phyloP scores from a whole-genome alignment of 2,797 vertebrate genomes.

The Nannoperca obscura region DNA sequence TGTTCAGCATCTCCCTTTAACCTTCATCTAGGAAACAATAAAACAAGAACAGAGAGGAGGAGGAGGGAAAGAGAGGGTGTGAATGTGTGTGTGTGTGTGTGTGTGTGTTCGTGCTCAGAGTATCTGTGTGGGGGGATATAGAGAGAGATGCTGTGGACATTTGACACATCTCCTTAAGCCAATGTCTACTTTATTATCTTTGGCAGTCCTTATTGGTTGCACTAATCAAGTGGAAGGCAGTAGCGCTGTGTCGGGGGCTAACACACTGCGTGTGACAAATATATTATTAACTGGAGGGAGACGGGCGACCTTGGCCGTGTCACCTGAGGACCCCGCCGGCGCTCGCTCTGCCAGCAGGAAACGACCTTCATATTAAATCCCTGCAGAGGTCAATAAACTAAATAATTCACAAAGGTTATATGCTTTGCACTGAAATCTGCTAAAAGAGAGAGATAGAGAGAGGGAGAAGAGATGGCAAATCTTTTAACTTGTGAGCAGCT shows the following conservation, averaged over 20 bases:
- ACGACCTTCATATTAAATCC: constrained; percentile 90
- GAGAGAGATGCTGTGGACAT: constrained; percentile 81
- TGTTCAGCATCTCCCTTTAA: constrained; percentile 88
- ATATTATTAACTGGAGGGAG: constrained; percentile 88
- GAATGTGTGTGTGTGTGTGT: constrained; percentile 53
- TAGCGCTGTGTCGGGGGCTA: constrained; percentile 76
- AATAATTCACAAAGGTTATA: constrained; percentile 91
- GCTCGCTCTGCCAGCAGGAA: constrained; percentile 84
- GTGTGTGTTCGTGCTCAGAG: constrained; percentile 41
- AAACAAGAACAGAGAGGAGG: constrained; percentile 82
- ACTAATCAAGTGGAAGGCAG: constrained; percentile 89
- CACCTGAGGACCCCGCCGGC: constrained; percentile 87
- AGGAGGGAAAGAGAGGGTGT: constrained; percentile 53
- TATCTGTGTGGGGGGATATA: constrained; percentile 61
- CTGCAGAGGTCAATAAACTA: constrained; percentile 90
- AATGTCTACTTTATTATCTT: constrained; percentile 88
- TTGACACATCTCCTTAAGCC: constrained; percentile 89
- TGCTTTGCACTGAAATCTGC: constrained; percentile 83
- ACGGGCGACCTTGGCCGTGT: constrained; percentile 86
- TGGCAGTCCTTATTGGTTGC: constrained; percentile 88
- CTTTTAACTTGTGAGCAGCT: constrained; percentile 78
- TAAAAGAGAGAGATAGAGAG: constrained; percentile 65
- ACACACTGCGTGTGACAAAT: constrained; percentile 86
- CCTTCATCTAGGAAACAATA: constrained; percentile 88
- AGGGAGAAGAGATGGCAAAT: constrained; percentile 72